Base-by-base conservation (phyloP, 2,797 vertebrate genomes). In the Phoebastria nigripes region DNA sequence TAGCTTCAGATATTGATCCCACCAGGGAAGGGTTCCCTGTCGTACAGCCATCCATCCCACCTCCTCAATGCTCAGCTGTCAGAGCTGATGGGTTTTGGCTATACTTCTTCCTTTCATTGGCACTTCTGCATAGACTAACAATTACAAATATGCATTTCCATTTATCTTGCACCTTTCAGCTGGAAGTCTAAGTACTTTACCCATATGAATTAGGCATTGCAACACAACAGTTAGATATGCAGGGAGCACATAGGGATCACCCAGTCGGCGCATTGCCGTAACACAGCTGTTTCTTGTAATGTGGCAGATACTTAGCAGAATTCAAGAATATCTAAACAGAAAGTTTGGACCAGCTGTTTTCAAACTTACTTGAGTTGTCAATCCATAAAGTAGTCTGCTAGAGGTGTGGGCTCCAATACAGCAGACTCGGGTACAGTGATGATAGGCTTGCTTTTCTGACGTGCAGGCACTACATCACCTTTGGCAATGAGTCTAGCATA, bases 251-350 rank as follows among this genome's bases (percentile, higher is more conserved):
- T 3, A 19, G 73, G 55, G 70, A 90, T 94, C 96, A 39, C 87
- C 80, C 81, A 13, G 73, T 15, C 11, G 0, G 72, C 8, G 0
- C 6, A 0, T 17, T 55, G 51, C 82, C 0, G 3, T 4, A 46
- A 26, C 87, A 77, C 94, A 96, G 96, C 92, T 96, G 95, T 47
- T 90, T 70, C 81, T 84, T 12, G 9, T 95, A 77, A 77, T 0
- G 1, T 22, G 35, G 88, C 96, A 96, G 90, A 77, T 91, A 94
- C 86, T 92, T 73, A 91, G 74, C 51, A 73, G 74, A 52, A 90
- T 74, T 90, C 74, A 80, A 73, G 63, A 78, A 80, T 33, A n/a
- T 49, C 83, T 72, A 82, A 89, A 73, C 81, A 92, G 77, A 62
- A 71, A 69, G 88, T 56, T 58, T 72, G 70, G 71, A 41, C n/a